phyloP scores from a whole-genome alignment of 2,113 vertebrate genomes.

The Siphamia tubifer region DNA sequence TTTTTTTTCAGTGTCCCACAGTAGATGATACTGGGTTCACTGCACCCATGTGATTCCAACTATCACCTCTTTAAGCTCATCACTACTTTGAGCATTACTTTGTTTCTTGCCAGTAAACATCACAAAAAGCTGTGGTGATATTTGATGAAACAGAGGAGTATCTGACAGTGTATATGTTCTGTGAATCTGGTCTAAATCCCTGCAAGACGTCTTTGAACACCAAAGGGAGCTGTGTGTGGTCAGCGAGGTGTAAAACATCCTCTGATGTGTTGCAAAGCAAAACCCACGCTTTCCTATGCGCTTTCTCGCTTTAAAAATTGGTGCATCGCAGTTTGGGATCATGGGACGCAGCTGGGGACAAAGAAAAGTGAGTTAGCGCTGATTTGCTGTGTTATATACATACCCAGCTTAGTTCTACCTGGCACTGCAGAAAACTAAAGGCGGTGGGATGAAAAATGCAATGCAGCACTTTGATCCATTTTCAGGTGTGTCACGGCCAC shows the following conservation, averaged over 20 bases:
- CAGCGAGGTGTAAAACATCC: neutral
- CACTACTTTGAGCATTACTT: too few species aligned
- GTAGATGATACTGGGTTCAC: too few species aligned
- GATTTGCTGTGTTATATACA: constrained; percentile 52
- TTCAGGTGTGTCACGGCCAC: constrained; percentile 42
- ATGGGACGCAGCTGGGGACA: constrained; percentile 52
- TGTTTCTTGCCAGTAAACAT: too few species aligned
- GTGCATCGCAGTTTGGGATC: constrained; percentile 48
- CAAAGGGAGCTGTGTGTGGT: too few species aligned
- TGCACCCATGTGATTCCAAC: too few species aligned
- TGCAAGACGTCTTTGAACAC: too few species aligned
- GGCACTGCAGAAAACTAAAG: constrained; percentile 45
- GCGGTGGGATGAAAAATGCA: constrained; percentile 40
- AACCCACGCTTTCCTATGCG: constrained; percentile 5
- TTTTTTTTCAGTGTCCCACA: too few species aligned
- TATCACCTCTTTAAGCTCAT: too few species aligned
- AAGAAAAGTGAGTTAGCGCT: constrained; percentile 36
- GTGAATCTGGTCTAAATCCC: too few species aligned
- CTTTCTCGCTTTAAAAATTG: constrained; percentile 5
- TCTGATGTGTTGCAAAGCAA: constrained; percentile 6
- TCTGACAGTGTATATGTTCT: too few species aligned
- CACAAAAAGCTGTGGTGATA: too few species aligned
- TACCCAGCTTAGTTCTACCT: constrained; percentile 42
- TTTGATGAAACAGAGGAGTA: too few species aligned
- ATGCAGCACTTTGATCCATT: constrained; percentile 59